These are phyloP conservation scores for Apodemus sylvaticus DNA, from an alignment of 2,113 vertebrate genomes.

Conservation along the genomic window DNA sequence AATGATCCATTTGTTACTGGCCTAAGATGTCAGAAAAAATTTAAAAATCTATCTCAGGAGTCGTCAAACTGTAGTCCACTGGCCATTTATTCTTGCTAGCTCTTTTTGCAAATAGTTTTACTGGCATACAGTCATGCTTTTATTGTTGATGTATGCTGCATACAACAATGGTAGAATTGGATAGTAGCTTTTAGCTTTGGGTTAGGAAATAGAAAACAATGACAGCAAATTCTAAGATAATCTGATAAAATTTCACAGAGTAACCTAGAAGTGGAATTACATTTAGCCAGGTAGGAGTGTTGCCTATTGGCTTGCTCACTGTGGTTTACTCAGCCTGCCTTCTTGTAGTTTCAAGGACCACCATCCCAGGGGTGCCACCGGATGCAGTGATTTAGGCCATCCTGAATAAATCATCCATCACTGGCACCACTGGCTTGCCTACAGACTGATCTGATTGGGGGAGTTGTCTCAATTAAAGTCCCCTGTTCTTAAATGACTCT, in stretches of 20 bases:
- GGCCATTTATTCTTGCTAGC: neutral
- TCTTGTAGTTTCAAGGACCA: neutral
- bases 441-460: neutral
- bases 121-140: neutral
- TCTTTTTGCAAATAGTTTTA: slow-evolving; percentile 57
- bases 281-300: neutral
- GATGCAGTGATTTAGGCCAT: neutral
- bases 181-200: neutral
- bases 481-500: neutral
- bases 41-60: neutral
- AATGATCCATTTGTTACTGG: slow-evolving; percentile 28
- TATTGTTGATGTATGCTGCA: neutral
- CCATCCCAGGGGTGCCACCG: neutral
- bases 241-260: slow-evolving; percentile 10
- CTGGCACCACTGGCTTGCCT: neutral
- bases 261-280: slow-evolving; percentile 1
- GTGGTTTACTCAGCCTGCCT: too few species aligned
- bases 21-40: neutral
- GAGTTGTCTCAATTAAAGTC: neutral
- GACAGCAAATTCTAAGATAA: neutral
- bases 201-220: neutral
- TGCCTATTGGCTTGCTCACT: too few species aligned
- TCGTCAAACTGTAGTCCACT: neutral
- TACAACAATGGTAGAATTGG: neutral
- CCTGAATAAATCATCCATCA: neutral